phyloP scores from a whole-genome alignment of 2,113 vertebrate species.

The Aldabrachelys gigantea region DNA sequence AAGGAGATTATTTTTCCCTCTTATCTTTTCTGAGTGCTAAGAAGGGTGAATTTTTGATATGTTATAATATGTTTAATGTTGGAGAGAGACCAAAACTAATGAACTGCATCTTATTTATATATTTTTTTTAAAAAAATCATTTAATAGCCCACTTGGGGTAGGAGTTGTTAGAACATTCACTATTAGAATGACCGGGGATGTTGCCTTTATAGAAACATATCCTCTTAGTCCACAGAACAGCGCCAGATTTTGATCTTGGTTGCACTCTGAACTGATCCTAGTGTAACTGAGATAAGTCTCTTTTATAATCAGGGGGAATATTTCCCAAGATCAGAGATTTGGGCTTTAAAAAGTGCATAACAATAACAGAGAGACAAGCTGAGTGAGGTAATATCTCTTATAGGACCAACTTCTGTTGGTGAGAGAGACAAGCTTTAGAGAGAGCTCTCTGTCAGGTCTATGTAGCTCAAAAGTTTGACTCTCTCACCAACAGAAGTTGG shows the following conservation, averaged over 20 bases:
- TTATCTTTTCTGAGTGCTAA: neutral
- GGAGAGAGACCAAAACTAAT: neutral
- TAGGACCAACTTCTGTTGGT: neutral
- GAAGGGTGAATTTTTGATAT: neutral
- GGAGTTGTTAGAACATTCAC: neutral
- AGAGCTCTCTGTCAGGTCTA: no score
- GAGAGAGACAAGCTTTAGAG: no score
- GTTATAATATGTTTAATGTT: neutral
- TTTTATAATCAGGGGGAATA: rapidly evolving
- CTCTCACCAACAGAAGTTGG: no score
- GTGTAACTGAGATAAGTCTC: neutral
- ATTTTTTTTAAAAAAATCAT: neutral
- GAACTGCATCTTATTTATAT: neutral
- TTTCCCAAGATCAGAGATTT: neutral
- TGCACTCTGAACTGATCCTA: neutral
- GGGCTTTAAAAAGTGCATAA: rapidly evolving
- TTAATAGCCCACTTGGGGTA: neutral
- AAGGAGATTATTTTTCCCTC: neutral
- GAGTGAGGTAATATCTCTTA: neutral
- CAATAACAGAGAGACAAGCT: neutral
- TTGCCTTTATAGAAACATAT: neutral
- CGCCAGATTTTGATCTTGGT: neutral
- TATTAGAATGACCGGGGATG: neutral
- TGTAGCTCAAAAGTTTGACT: no score
- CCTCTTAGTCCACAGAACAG: rapidly evolving